Base-by-base conservation (phyloP, 2,888 invertebrate genomes). In the Hanleya hanleyi region DNA sequence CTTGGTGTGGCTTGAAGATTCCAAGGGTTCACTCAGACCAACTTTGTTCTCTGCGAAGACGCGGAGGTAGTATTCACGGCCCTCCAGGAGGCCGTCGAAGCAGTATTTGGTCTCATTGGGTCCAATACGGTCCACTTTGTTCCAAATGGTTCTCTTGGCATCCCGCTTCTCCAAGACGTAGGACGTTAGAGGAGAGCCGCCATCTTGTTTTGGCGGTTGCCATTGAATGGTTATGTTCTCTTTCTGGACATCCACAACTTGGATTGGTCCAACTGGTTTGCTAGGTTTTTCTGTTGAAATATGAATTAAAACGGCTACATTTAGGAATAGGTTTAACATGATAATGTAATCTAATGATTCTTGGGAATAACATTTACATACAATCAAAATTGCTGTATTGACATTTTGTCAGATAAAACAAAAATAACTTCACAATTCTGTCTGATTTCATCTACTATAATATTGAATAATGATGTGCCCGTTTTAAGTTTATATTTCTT, bases 1-100 rank as follows among this genome's bases (percentile, higher is more conserved):
- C 57, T 41, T 51, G 26, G 51, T 67, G 15, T 57, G 57, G 4
- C 26, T 29, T 29, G 57, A 18, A 7, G 57, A 22, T 57, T 82
- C 82, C 69, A 82, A 69, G 9, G 83, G 85, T 73, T 96, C 95
- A 12, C 97, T 96, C 95, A 96, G 96, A 41, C 97, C 97, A 87
- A 95, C 95, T 83, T 96, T 93, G 74, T 88, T 88, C 73, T 84
- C 86, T 15, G 88, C 88, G n/a, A 81, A 75, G n/a, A 88, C 81
- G 33, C 86, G 79, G 83, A 88, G 88, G 74, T 81, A 81, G 72
- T 88, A 88, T 51, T 79, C 81, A 37, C 74, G 80, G 64, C 82
- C 84, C 62, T 83, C 81, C 15, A 71, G 62, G 26, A 85, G 76
- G 51, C 79, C 78, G 41, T 73, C 49, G 15, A 78, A 75, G 51